A percentile compares a stretch with the other conserved stretches of the same genome.
phyloP scores from a whole-genome alignment of 2,113 vertebrate genomes.

The Festucalex cinctus region DNA sequence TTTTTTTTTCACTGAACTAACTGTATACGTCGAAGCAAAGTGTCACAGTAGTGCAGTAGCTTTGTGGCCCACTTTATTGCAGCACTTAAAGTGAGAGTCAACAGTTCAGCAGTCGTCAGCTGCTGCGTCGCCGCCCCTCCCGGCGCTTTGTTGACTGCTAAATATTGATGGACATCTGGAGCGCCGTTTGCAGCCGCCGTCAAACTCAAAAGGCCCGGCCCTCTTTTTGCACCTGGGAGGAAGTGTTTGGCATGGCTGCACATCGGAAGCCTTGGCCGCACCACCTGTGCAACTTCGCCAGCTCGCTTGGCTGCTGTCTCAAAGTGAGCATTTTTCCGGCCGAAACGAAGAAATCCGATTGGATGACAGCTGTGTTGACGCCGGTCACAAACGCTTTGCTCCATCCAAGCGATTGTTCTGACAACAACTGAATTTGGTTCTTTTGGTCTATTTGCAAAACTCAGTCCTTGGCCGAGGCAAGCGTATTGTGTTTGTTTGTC shows the following conservation, averaged over 20 bases:
- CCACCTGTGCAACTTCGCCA: neutral
- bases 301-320: constrained; percentile 43
- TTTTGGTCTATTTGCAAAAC: constrained; percentile 16
- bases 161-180: constrained; percentile 82
- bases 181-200: constrained; percentile 60
- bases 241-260: constrained; percentile 37
- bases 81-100: constrained; percentile 41
- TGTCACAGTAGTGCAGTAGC: neutral
- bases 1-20: too few relatives aligned
- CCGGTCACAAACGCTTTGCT: neutral
- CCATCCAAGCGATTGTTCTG: constrained; percentile 21
- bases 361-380: constrained; percentile 44
- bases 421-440: constrained; percentile 24
- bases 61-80: neutral
- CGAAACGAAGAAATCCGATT: constrained; percentile 27
- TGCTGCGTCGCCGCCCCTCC: constrained; percentile 62
- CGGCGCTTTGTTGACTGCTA: constrained; percentile 71
- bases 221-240: constrained; percentile 39
- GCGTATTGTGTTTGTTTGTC: constrained; percentile 40
- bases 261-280: constrained; percentile 46
- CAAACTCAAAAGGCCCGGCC: constrained; percentile 61
- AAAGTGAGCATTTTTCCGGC: constrained; percentile 52
- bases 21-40: neutral
- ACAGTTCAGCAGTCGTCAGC: constrained; percentile 57
- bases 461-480: constrained; percentile 4